Percentiles rank a stretch among this genome's conserved stretches.
Conservation (phyloP, 2,113 vertebrate species). For the Chinchilla lanigera region DNA sequence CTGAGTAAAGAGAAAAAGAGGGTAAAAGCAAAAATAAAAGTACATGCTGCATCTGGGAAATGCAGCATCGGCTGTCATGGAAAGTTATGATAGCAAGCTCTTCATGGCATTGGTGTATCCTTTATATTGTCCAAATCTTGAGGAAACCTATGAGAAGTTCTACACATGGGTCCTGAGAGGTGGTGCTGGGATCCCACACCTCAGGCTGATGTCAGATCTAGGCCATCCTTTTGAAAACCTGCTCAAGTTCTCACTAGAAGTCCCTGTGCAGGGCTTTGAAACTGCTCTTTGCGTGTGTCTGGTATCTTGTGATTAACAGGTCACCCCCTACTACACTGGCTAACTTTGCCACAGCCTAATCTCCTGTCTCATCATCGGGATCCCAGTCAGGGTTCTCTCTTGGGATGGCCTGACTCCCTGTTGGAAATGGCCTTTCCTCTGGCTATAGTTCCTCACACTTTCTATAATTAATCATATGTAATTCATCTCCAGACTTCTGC, state of each 20-base stretch:
- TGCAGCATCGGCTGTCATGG: not conserved
- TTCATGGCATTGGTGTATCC: not conserved
- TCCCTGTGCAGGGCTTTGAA: not conserved
- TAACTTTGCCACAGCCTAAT: not conserved
- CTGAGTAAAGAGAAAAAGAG: too few relatives aligned
- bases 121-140: not conserved
- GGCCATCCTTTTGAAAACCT: not conserved
- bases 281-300: not conserved
- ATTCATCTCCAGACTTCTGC: not conserved
- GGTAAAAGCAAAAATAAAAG: not conserved
- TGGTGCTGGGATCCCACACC: not conserved
- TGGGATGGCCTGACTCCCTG: not conserved
- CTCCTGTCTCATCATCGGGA: not conserved
- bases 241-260: not conserved
- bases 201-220: not conserved
- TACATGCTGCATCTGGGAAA: not conserved
- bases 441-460: not conserved
- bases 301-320: not conserved
- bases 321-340: not conserved
- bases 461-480: not conserved
- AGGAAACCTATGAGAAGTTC: not conserved
- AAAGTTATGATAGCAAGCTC: not conserved
- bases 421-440: not conserved
- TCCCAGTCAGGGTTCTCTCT: not conserved
- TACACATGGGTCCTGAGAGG: not conserved